Conservation (phyloP, 2,113 vertebrate species). For the Crotalus tigris region DNA sequence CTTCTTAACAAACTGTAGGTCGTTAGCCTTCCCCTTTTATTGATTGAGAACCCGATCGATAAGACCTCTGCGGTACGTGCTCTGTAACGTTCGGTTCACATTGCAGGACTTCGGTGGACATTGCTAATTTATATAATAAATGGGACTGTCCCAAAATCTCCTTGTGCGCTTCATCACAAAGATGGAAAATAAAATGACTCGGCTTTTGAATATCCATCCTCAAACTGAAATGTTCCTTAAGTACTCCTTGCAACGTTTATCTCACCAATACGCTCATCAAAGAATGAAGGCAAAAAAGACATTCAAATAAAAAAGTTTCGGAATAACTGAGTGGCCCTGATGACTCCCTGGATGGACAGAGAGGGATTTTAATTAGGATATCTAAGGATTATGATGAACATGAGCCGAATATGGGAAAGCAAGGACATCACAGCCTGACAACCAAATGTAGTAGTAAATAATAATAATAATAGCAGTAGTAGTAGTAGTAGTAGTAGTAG, state of each 20-base stretch:
- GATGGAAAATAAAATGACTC: background rate
- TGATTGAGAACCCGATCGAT: background rate
- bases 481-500: no score
- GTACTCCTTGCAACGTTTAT: background rate
- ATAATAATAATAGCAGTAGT: no score
- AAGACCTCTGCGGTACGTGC: no score
- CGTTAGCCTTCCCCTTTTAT: background rate
- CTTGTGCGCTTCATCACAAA: background rate
- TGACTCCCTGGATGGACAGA: background rate
- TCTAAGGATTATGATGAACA: background rate
- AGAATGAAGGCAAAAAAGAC: background rate
- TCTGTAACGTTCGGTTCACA: background rate
- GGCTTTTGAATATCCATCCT: background rate
- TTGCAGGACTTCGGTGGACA: background rate
- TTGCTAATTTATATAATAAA: background rate
- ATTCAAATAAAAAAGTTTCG: background rate
- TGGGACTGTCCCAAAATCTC: no score
- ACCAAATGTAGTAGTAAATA: background rate
- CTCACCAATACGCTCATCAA: background rate
- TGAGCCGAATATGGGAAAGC: background rate
- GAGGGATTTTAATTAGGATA: background rate
- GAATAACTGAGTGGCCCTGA: background rate
- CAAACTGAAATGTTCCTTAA: background rate
- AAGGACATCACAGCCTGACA: background rate
- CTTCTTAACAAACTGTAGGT: background rate